These are phyloP conservation scores for Glyptemys insculpta DNA, from an alignment of 2,797 vertebrate species.

Conservation along the genomic window DNA sequence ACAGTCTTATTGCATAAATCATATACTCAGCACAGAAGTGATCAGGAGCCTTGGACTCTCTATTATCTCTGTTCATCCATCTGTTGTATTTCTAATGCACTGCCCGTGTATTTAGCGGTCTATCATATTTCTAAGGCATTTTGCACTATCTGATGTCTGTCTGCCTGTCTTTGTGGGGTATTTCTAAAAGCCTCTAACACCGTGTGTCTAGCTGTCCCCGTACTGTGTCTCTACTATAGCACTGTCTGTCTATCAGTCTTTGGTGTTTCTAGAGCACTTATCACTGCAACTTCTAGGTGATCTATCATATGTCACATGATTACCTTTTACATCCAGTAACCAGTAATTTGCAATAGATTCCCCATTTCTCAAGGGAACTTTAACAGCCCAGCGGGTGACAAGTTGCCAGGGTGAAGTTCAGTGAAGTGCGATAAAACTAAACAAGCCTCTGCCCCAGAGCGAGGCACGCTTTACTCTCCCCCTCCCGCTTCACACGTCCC, in stretches of 20 bases:
- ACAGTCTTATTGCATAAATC: rapidly evolving
- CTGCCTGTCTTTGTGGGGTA: not conserved
- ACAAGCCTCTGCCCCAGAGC: rapidly evolving
- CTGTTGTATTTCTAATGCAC: rapidly evolving
- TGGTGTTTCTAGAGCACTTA: not conserved
- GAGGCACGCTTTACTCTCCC: rapidly evolving
- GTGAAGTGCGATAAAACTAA: not conserved
- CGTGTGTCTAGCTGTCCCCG: rapidly evolving
- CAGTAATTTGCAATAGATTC: not conserved
- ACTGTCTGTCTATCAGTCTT: not conserved
- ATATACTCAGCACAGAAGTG: rapidly evolving
- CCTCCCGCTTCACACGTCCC: rapidly evolving
- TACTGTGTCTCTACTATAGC: rapidly evolving
- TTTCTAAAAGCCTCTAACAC: rapidly evolving
- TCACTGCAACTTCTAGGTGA: not conserved
- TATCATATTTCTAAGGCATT: rapidly evolving
- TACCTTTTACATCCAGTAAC: not conserved
- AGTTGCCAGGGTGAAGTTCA: slow-evolving; percentile 17
- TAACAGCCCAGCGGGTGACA: slow-evolving; percentile 1
- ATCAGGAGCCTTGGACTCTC: rapidly evolving
- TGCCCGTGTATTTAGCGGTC: rapidly evolving
- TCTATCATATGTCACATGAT: not conserved
- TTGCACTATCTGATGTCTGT: not conserved
- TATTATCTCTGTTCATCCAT: rapidly evolving
- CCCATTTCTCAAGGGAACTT: slow-evolving; percentile 1